Base-by-base conservation (phyloP, 2,797 vertebrate species). In the Pangasius djambal region DNA sequence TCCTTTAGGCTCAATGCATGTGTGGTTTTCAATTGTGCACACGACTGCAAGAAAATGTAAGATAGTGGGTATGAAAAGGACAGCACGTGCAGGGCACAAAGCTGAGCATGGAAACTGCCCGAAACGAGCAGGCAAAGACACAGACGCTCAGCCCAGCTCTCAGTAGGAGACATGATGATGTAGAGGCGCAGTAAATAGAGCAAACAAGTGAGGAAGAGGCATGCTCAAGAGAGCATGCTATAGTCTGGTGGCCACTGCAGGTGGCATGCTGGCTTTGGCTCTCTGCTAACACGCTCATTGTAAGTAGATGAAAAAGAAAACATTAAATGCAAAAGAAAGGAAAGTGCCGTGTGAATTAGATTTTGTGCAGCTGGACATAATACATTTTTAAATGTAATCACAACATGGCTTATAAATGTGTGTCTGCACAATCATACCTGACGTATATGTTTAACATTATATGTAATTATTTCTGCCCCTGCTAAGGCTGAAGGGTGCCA, bases 1-100 rank as follows among this genome's bases (percentile, higher is more conserved):
- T 81, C 75, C 37, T 89, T 86, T 86, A 69, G 85, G 59, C 85
- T 44, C 16, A 48, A 9, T 57, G 48, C 59, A 37, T 57, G 67
- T 77, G 83, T 70, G 78, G 65, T 84, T 44, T 1, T 12, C 63
- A 67, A 90, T 57, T 40, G 52, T 77, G 28, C 83, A 59, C 10
- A 63, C 25, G 28, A 52, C 40, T 48, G 74, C 74, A 86, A 85
- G 61, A n/a, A 79, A 85, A 87, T 63, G 9, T 28, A 37, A 31
- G 72, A 78, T 67, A 75, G 44, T 31, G 79, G 55, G 20, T 65
- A 74, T 86, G 31, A 75, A 85, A 77, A 52, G 82, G 44, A 52
- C 82, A 55, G 61, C 72, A 55, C 12, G 9, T 55, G 72, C 87
- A 85, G 48, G 59, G 34, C n/a, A 67, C 57, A 63, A 83, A 40